A percentile compares a stretch with the other conserved stretches of the same genome.
Conservation (phyloP, 2,797 vertebrate genomes). For the Chelon auratus region DNA sequence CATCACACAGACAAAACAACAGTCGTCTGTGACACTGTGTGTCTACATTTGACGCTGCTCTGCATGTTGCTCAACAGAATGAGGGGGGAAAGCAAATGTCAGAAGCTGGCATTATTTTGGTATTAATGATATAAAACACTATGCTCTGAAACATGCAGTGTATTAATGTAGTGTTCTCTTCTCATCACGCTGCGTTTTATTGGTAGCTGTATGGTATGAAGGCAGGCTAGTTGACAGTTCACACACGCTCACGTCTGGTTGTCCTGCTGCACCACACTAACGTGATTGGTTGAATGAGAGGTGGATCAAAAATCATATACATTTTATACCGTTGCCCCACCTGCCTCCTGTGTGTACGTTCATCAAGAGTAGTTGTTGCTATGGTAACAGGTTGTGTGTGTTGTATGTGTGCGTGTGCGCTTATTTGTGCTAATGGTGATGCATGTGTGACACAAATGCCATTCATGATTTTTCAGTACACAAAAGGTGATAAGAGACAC, state of each 20-base stretch:
- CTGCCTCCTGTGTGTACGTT: conserved; percentile 26
- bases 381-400: conserved; percentile 65
- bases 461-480: conserved; percentile 52
- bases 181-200: conserved; percentile 13
- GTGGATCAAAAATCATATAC: conserved; percentile 67
- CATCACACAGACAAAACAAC: conserved; percentile 56
- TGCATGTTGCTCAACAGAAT: conserved; percentile 44
- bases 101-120: conserved; percentile 33
- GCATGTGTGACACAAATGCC: conserved; percentile 54
- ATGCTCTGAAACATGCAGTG: conserved; percentile 49
- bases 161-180: conserved; percentile 34
- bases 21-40: conserved; percentile 51
- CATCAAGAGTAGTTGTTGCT: conserved; percentile 59
- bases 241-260: conserved; percentile 57
- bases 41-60: conserved; percentile 51
- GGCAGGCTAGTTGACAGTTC: conserved; percentile 60
- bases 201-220: conserved; percentile 25
- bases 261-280: conserved; percentile 62
- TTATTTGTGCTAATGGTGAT: conserved; percentile 63
- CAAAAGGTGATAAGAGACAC: conserved; percentile 54
- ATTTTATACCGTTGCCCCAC: conserved; percentile 57
- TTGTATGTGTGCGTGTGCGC: neutral
- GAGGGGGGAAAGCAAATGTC: conserved; percentile 2
- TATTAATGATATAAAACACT: conserved; percentile 41
- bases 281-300: conserved; percentile 65